Conservation (phyloP, 2,888 invertebrate genomes). For the Terebella lapidaria region DNA sequence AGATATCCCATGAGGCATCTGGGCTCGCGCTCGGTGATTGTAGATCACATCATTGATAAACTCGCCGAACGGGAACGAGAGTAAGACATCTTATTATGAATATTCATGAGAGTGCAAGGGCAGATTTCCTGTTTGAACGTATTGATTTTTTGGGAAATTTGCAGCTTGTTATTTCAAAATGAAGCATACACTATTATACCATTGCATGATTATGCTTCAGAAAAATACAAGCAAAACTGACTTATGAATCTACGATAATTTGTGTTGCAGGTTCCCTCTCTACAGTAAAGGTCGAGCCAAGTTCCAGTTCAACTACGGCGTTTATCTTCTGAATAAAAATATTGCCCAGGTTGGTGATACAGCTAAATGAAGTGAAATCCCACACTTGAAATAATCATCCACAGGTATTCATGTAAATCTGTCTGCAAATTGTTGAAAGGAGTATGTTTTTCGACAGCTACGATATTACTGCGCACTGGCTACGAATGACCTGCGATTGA, state of each 20-base stretch:
- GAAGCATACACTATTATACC: too few relatives aligned
- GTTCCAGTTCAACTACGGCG: conserved; percentile 79
- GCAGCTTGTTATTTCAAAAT: too few relatives aligned
- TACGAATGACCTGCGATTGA: conserved; percentile 71
- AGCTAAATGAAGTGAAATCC: not conserved
- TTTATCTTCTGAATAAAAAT: conserved; percentile 89
- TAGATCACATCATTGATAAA: conserved; percentile 70
- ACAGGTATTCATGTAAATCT: not conserved
- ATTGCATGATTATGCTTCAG: too few relatives aligned
- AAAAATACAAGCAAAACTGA: too few relatives aligned
- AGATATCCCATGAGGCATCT: conserved; percentile 76
- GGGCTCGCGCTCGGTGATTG: conserved; percentile 76
- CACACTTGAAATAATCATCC: not conserved
- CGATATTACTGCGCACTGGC: conserved; percentile 71
- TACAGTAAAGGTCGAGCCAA: conserved; percentile 74
- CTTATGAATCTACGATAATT: not conserved
- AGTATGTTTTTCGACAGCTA: conserved; percentile 54
- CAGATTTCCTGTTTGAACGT: too few relatives aligned
- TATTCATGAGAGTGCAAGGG: too few relatives aligned
- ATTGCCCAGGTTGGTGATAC: conserved; percentile 67
- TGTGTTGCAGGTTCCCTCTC: conserved; percentile 70
- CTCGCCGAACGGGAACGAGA: conserved; percentile 60
- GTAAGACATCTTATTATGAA: too few relatives aligned
- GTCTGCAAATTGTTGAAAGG: not conserved
- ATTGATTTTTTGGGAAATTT: too few relatives aligned